Evolutionary conservation across 2,797 vertebrate species (phyloP).

Genomic region (Carduelis carduelis): DNA sequence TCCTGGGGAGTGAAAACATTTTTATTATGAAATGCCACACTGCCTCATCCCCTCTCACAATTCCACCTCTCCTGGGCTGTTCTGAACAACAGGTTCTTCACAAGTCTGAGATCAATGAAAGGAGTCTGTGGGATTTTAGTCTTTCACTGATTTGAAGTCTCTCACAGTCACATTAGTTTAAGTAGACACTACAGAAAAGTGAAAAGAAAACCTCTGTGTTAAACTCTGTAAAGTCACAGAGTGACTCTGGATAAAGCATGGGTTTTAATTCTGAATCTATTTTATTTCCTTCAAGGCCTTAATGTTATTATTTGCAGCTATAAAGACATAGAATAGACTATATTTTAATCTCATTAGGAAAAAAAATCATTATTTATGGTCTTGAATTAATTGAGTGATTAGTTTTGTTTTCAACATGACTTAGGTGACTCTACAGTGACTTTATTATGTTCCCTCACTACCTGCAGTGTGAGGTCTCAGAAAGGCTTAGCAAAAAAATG

Average conservation of each 20-base stretch:
- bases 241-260: neutral
- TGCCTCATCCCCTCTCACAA: neutral
- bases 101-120: neutral
- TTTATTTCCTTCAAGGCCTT: neutral
- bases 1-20: neutral
- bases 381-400: neutral
- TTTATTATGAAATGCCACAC: neutral
- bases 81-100: neutral
- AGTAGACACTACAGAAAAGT: neutral
- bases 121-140: neutral
- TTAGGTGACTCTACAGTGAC: neutral
- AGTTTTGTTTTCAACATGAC: neutral
- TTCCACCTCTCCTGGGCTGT: neutral
- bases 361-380: neutral
- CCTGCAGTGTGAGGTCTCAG: neutral
- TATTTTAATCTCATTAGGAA: neutral
- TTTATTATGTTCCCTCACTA: neutral
- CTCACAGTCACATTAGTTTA: neutral
- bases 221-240: neutral
- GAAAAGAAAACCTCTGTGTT: neutral
- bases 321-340: neutral
- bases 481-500: neutral
- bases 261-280: neutral
- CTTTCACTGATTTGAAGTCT: neutral
- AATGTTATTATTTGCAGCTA: neutral